Evolutionary conservation across 2,888 invertebrate genomes (phyloP).

Genomic region (Drosophila prolongata): DNA sequence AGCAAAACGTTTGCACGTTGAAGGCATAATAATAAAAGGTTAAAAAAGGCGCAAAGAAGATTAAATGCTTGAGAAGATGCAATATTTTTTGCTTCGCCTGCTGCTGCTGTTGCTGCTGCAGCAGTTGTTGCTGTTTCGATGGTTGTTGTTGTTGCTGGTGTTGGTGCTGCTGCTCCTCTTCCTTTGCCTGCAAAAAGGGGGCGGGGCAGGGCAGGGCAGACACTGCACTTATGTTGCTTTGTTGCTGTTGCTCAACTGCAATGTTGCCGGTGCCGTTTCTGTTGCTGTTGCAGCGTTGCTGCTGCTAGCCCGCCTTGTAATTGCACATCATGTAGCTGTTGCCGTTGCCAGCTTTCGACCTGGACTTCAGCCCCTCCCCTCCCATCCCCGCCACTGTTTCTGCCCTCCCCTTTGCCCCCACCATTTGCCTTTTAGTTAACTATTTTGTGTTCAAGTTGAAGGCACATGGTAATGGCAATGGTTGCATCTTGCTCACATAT

Average conservation of each 20-base stretch:
- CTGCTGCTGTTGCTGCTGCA: constrained; percentile 24
- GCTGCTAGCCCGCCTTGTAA: constrained; percentile 55
- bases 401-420: not conserved
- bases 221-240: constrained; percentile 76
- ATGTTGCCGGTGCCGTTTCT: constrained; percentile 53
- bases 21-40: constrained; percentile 81
- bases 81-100: constrained; percentile 66
- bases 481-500: constrained; percentile 80
- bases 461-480: constrained; percentile 80
- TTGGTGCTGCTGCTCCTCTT: constrained; percentile 27
- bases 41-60: constrained; percentile 81
- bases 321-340: constrained; percentile 61
- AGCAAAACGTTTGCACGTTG: constrained; percentile 80
- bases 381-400: not conserved
- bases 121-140: constrained; percentile 13
- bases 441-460: constrained; percentile 80
- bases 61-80: constrained; percentile 81
- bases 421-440: constrained; percentile 76
- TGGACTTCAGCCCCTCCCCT: constrained; percentile 27
- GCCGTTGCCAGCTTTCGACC: constrained; percentile 60
- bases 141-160: constrained; percentile 34
- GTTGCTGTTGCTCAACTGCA: constrained; percentile 34
- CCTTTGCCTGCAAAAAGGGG: constrained; percentile 42
- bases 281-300: constrained; percentile 40
- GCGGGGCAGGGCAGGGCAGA: constrained; percentile 68